Conservation (phyloP, 2,113 vertebrate genomes). For the Brienomyrus brachyistius region DNA sequence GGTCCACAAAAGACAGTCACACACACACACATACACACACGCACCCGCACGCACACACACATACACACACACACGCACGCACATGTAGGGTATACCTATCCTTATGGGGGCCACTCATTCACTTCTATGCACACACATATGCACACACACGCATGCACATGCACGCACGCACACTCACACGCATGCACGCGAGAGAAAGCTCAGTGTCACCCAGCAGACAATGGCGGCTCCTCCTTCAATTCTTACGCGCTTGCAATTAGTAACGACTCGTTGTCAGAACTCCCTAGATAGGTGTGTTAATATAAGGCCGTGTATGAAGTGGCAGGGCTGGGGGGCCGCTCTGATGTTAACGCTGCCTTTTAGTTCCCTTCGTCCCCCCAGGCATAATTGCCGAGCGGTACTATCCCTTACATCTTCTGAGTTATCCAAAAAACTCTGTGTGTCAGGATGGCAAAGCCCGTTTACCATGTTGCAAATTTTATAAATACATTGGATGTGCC, state of each 20-base stretch:
- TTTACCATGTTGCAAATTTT: not conserved
- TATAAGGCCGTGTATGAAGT: not conserved
- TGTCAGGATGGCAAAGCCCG: not conserved
- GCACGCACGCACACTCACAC: conserved; percentile 7
- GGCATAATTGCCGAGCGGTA: not conserved
- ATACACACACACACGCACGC: not conserved
- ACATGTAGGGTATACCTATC: no score
- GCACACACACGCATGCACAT: not conserved
- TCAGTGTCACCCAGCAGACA: not conserved
- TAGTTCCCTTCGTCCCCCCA: not conserved
- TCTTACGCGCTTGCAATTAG: not conserved
- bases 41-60: not conserved
- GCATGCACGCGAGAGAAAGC: not conserved
- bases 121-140: not conserved
- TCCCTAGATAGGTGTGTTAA: not conserved
- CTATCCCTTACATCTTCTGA: not conserved
- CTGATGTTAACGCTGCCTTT: not conserved
- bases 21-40: not conserved
- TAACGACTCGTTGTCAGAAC: not conserved
- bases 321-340: not conserved
- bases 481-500: not conserved
- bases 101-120: no score
- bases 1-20: not conserved
- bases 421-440: not conserved
- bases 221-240: not conserved